Evolutionary conservation across 2,888 invertebrate species (phyloP).

Genomic region (Cynaeus angustus): DNA sequence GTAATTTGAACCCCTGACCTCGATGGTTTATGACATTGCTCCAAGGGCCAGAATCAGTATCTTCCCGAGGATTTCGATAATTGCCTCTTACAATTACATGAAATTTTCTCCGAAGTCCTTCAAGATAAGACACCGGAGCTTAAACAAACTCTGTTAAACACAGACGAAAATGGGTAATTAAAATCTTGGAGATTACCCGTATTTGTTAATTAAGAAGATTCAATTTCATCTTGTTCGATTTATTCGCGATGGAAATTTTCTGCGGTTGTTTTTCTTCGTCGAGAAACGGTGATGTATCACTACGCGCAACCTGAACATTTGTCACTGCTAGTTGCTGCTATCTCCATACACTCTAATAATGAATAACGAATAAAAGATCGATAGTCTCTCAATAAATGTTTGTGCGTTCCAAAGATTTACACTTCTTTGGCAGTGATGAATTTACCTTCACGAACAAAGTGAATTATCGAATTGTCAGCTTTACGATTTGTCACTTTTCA

Average conservation of each 20-base stretch:
- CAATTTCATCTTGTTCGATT: constrained; percentile 24
- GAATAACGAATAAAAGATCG: constrained; percentile 44
- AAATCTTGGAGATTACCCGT: neutral
- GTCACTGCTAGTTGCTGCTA: constrained; percentile 37
- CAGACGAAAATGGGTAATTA: constrained; percentile 16
- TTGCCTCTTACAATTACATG: constrained; percentile 21
- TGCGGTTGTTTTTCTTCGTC: neutral
- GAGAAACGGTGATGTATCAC: constrained; percentile 44
- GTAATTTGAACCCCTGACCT: constrained; percentile 20
- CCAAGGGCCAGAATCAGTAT: too few species aligned
- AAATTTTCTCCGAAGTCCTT: neutral
- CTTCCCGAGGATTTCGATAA: constrained; percentile 35
- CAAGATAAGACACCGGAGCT: neutral
- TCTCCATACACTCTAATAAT: constrained; percentile 46
- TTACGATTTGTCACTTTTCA: too few species aligned
- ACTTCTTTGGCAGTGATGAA: constrained; percentile 27
- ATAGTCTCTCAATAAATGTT: constrained; percentile 29
- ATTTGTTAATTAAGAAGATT: constrained; percentile 19
- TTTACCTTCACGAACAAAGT: neutral
- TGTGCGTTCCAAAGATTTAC: constrained; percentile 29
- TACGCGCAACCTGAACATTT: constrained; percentile 45
- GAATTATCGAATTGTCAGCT: neutral
- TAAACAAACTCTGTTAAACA: neutral
- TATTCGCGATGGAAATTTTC: constrained; percentile 12
- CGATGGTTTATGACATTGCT: too few species aligned